Evolutionary conservation across 1,140 invertebrate genomes (phyloP).

Genomic region (Latrodectus geometricus): DNA sequence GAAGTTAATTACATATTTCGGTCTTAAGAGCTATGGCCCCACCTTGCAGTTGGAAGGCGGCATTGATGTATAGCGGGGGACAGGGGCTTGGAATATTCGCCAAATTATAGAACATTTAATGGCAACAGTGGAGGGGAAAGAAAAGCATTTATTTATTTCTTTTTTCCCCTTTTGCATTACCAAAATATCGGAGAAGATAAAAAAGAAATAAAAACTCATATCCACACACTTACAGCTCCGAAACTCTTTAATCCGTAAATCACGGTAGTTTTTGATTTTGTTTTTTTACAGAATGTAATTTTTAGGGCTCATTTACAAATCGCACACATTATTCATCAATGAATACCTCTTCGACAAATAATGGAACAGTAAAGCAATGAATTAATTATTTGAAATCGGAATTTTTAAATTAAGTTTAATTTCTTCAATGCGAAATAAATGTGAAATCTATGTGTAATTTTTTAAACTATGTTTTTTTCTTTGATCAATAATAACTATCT

Average conservation of each 20-base stretch:
- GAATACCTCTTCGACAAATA: too few relatives aligned
- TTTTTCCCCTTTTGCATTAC: constrained; percentile 11
- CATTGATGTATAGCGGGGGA: constrained; percentile 14
- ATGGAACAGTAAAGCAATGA: too few relatives aligned
- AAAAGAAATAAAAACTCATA: background rate
- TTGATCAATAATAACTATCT: too few relatives aligned
- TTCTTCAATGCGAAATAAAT: too few relatives aligned
- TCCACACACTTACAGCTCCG: background rate
- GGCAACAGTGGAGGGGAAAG: background rate
- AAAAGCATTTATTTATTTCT: constrained; percentile 3
- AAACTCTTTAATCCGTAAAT: constrained; percentile 16
- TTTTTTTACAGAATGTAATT: background rate
- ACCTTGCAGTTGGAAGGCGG: constrained; percentile 23
- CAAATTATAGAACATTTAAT: constrained; percentile 31
- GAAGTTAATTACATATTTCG: constrained; percentile 59
- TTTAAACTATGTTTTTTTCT: too few relatives aligned
- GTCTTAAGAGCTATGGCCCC: constrained; percentile 46
- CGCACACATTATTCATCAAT: background rate
- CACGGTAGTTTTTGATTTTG: background rate
- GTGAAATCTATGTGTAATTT: too few relatives aligned
- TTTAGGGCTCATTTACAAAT: background rate
- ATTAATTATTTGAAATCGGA: too few relatives aligned
- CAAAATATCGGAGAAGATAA: background rate
- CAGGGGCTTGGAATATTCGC: background rate
- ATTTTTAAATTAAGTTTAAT: too few relatives aligned